These are phyloP conservation scores for Synaphobranchus kaupii DNA, from an alignment of 2,797 vertebrate species.

Conservation along the genomic window DNA sequence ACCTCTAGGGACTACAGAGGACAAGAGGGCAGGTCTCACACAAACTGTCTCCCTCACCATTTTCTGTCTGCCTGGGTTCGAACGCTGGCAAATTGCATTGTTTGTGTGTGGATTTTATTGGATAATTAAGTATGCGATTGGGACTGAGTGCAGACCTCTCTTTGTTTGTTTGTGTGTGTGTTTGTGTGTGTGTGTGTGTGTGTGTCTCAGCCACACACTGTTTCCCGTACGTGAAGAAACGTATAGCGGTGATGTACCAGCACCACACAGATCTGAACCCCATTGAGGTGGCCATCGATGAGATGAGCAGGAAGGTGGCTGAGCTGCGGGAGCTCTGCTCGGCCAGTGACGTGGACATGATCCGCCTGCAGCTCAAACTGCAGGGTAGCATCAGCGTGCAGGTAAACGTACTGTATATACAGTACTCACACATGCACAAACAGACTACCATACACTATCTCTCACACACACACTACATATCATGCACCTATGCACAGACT, in stretches of 20 bases:
- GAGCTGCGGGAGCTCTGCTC: constrained; percentile 91
- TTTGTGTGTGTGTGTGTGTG: background rate
- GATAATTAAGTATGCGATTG: background rate
- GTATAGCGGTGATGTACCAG: constrained; percentile 96
- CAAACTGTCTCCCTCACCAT: background rate
- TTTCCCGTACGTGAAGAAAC: constrained; percentile 96
- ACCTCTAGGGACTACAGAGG: constrained; percentile 1
- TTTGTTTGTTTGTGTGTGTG: background rate
- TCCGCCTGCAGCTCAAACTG: constrained; percentile 93
- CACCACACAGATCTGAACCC: constrained; percentile 95
- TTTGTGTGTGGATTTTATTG: background rate
- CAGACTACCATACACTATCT: background rate
- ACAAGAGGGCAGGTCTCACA: background rate
- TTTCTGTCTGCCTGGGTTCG: constrained; percentile 8
- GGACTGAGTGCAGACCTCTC: background rate
- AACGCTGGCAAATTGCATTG: no score
- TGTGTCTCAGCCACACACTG: constrained; percentile 85
- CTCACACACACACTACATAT: background rate
- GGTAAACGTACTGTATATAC: constrained; percentile 66
- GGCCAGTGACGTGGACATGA: constrained; percentile 93
- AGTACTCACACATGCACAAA: background rate
- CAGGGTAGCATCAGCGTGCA: constrained; percentile 98
- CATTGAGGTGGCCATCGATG: constrained; percentile 96
- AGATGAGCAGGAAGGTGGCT: constrained; percentile 95
- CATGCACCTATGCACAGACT: no score